These are phyloP conservation scores for Anneissia japonica DNA, from an alignment of 35 echinoderm and acorn worm genomes.

Conservation along the genomic window DNA sequence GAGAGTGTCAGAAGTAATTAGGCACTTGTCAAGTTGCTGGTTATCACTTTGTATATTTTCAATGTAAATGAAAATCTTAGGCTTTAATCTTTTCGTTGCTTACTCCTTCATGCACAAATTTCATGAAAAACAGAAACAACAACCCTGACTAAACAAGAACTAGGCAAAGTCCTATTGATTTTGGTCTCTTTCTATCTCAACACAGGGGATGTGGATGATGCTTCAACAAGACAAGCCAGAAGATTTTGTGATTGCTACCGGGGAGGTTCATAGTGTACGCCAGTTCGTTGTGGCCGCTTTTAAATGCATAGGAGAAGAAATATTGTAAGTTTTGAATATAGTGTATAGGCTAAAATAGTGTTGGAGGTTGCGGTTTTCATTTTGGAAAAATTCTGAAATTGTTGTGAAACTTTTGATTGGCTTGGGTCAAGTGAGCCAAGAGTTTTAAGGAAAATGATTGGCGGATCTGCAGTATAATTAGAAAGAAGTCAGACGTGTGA, in stretches of 20 bases:
- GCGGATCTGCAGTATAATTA: background rate
- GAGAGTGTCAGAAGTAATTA: background rate
- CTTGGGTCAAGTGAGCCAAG: background rate
- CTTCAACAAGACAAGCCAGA: constrained; percentile 72
- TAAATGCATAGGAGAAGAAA: constrained; percentile 72
- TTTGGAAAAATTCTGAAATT: too few species aligned
- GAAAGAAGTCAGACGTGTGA: too few species aligned
- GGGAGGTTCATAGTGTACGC: constrained; percentile 80
- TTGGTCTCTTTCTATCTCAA: constrained; percentile 10
- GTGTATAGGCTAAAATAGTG: background rate
- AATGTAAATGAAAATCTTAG: background rate
- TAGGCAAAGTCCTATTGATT: background rate
- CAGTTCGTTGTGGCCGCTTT: constrained; percentile 80
- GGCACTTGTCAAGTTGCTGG: background rate
- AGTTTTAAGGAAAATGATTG: background rate
- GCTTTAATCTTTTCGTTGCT: background rate
- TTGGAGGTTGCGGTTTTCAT: too few species aligned
- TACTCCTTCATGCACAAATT: constrained; percentile 1
- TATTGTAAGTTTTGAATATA: constrained; percentile 69
- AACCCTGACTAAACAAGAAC: background rate
- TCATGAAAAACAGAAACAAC: background rate
- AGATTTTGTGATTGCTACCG: constrained; percentile 96
- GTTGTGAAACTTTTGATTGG: too few species aligned
- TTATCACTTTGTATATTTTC: constrained; percentile 2
- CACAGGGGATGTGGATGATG: constrained; percentile 99